These are phyloP conservation scores for Sarcophilus harrisii DNA, from an alignment of 2,797 vertebrate genomes.

Conservation along the genomic window DNA sequence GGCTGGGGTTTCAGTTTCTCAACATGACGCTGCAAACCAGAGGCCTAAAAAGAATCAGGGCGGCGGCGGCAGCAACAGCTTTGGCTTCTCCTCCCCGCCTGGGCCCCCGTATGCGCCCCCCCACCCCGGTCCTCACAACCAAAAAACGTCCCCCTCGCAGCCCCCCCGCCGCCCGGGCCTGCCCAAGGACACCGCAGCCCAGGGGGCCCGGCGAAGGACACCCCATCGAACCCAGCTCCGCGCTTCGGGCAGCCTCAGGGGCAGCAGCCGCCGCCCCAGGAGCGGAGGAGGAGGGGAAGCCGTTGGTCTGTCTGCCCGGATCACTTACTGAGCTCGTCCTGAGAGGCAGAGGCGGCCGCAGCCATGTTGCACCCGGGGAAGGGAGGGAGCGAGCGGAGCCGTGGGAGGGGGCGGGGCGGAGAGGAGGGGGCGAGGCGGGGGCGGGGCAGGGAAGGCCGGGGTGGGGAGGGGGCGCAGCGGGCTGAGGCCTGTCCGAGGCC, in stretches of 20 bases:
- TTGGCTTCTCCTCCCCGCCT: too few species aligned
- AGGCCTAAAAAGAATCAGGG: constrained; percentile 66
- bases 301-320: constrained; percentile 69
- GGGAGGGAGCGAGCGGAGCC: constrained; percentile 58
- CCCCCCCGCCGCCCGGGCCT: constrained; percentile 27
- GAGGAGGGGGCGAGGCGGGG: constrained; percentile 36
- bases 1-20: constrained; percentile 81
- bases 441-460: constrained; percentile 35
- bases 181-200: constrained; percentile 28
- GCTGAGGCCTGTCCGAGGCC: constrained; percentile 61
- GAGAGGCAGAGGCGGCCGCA: constrained; percentile 89
- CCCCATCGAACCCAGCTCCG: not conserved
- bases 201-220: not conserved
- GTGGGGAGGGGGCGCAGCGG: constrained; percentile 48
- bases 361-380: constrained; percentile 83
- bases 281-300: not conserved
- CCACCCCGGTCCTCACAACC: not conserved
- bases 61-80: not conserved
- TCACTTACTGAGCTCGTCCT: constrained; percentile 99
- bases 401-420: constrained; percentile 32
- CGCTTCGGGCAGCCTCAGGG: not conserved
- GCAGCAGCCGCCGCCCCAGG: not conserved
- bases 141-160: constrained; percentile 20
- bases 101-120: not conserved
- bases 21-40: constrained; percentile 83